Evolutionary conservation across 1,140 invertebrate genomes (phyloP).

Genomic region (Saccostrea glomerata): DNA sequence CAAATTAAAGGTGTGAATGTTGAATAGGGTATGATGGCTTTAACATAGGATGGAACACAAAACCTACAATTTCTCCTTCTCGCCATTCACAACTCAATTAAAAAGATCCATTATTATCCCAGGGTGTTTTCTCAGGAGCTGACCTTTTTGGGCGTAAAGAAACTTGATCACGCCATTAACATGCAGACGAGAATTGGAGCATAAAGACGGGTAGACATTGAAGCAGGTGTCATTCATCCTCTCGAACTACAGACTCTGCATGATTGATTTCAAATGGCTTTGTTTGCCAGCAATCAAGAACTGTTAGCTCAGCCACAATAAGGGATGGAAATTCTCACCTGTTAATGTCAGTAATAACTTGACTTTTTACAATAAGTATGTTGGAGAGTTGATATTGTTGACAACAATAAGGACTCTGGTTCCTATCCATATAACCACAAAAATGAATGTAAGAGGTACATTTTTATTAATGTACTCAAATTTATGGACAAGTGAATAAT

Average conservation of each 20-base stretch:
- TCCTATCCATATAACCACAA: too few species aligned
- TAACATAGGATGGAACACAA: background rate
- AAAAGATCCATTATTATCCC: background rate
- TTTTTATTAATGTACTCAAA: too few species aligned
- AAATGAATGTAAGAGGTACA: too few species aligned
- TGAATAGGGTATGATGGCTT: background rate
- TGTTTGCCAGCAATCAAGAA: background rate
- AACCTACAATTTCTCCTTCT: background rate
- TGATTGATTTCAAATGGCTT: conserved; percentile 5
- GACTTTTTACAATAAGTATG: too few species aligned
- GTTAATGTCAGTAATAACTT: too few species aligned
- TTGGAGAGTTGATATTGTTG: too few species aligned
- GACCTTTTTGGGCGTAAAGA: background rate
- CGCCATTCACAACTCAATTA: conserved; percentile 14
- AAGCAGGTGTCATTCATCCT: background rate
- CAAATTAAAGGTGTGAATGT: too few species aligned
- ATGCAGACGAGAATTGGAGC: background rate
- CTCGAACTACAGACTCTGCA: too few species aligned
- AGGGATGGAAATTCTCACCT: too few species aligned
- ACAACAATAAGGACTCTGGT: too few species aligned
- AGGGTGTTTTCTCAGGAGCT: background rate
- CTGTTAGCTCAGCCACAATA: background rate
- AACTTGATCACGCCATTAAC: conserved; percentile 1
- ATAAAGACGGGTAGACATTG: background rate
- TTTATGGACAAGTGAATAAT: too few species aligned